These are phyloP conservation scores for Camponotus floridanus DNA, from an alignment of 1,140 invertebrate species.

Conservation along the genomic window DNA sequence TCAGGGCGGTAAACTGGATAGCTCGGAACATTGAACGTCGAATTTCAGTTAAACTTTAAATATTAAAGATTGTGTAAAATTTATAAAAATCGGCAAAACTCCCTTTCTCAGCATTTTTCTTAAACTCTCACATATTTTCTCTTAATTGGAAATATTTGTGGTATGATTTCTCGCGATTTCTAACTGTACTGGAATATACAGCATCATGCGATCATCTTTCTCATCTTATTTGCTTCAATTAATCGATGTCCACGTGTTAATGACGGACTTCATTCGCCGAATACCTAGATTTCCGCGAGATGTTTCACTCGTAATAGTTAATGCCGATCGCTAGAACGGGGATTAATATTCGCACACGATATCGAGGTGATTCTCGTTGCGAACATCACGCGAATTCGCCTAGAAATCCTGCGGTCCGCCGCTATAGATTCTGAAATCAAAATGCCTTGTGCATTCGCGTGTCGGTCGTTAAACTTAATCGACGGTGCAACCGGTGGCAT, in stretches of 20 bases:
- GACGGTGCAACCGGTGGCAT: conserved; percentile 36
- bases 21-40: not conserved
- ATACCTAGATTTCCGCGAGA: conserved; percentile 6
- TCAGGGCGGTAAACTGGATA: not conserved
- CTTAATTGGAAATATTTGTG: not conserved
- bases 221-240: conserved; percentile 35
- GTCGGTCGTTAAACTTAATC: conserved; percentile 60
- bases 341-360: conserved; percentile 37
- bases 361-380: not conserved
- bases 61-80: not conserved
- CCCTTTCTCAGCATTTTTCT: not conserved
- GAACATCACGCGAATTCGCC: conserved; percentile 31
- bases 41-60: not conserved
- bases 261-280: not conserved
- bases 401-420: conserved; percentile 48
- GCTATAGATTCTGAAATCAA: conserved; percentile 4
- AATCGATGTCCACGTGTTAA: conserved; percentile 42
- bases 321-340: conserved; percentile 37
- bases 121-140: not conserved
- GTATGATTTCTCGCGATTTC: not conserved
- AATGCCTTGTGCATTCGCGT: conserved; percentile 6
- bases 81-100: not conserved
- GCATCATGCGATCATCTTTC: not conserved
- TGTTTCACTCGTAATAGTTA: conserved; percentile 36
- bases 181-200: conserved; percentile 11